A percentile compares a stretch with the other conserved stretches of the same genome.
Conservation (phyloP, 1,140 invertebrate species). For the Scaptomyza hsui region DNA sequence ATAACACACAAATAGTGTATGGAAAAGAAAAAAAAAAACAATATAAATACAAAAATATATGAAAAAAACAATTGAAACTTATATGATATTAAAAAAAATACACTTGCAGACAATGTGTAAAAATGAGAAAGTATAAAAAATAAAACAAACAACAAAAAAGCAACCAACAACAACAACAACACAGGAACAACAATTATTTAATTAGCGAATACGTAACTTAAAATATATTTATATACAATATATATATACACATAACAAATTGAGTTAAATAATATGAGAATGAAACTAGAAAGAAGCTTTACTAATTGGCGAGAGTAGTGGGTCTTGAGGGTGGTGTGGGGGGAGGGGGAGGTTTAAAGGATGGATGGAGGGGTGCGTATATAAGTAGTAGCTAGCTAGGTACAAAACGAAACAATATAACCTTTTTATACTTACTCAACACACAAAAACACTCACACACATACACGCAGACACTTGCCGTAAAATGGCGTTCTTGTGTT, state of each 20-base stretch:
- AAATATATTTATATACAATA: not conserved
- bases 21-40: conserved; percentile 32
- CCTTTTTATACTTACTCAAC: not conserved
- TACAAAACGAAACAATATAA: conserved; percentile 6
- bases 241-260: conserved; percentile 3
- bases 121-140: conserved; percentile 61
- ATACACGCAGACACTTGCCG: not conserved
- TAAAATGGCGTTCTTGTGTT: no score
- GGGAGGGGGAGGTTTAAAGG: not conserved
- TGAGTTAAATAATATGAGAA: conserved; percentile 18
- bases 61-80: conserved; percentile 46
- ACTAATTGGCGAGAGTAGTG: not conserved
- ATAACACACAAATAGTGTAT: conserved; percentile 19
- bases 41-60: conserved; percentile 34
- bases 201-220: conserved; percentile 22
- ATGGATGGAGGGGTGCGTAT: not conserved
- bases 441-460: not conserved
- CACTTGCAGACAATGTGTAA: conserved; percentile 84
- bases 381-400: conserved; percentile 21
- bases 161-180: conserved; percentile 11
- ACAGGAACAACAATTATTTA: conserved; percentile 20
- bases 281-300: not conserved
- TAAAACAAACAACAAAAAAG: conserved; percentile 13
- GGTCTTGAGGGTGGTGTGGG: not conserved
- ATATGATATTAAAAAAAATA: conserved; percentile 52